These are phyloP conservation scores for Pinctada fucata DNA, from an alignment of 2,888 invertebrate species.

Conservation along the genomic window DNA sequence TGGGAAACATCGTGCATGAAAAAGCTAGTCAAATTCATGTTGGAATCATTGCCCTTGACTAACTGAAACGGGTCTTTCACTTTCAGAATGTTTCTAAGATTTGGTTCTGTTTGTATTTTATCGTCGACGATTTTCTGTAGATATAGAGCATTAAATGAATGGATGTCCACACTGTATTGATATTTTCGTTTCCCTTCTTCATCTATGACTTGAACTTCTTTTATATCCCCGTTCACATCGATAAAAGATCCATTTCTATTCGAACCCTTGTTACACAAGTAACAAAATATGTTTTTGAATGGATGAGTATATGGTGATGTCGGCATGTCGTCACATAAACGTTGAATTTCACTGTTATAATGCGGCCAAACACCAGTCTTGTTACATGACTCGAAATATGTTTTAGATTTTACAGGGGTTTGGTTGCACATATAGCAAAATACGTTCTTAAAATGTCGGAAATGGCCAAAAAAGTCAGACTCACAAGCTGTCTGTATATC, in stretches of 20 bases:
- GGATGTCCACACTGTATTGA: too few relatives aligned
- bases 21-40: not conserved
- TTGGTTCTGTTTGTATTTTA: too few relatives aligned
- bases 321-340: not conserved
- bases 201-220: not conserved
- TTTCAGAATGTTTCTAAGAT: too few relatives aligned
- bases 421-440: slow-evolving; percentile 12
- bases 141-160: too few relatives aligned
- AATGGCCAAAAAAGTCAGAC: not conserved
- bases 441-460: not conserved
- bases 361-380: slow-evolving; percentile 16
- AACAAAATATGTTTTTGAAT: slow-evolving; percentile 47
- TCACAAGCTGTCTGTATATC: not conserved
- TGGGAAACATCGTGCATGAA: not conserved
- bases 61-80: too few relatives aligned
- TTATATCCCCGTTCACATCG: not conserved
- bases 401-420: not conserved
- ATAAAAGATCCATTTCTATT: not conserved
- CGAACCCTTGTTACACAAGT: slow-evolving; percentile 33
- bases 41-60: too few relatives aligned
- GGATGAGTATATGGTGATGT: not conserved
- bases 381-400: slow-evolving; percentile 21
- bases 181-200: not conserved
- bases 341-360: not conserved
- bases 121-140: too few relatives aligned